Percentiles rank a stretch among this genome's conserved stretches.
phyloP scores from a whole-genome alignment of 2,113 vertebrate genomes.

The Lontra canadensis region DNA sequence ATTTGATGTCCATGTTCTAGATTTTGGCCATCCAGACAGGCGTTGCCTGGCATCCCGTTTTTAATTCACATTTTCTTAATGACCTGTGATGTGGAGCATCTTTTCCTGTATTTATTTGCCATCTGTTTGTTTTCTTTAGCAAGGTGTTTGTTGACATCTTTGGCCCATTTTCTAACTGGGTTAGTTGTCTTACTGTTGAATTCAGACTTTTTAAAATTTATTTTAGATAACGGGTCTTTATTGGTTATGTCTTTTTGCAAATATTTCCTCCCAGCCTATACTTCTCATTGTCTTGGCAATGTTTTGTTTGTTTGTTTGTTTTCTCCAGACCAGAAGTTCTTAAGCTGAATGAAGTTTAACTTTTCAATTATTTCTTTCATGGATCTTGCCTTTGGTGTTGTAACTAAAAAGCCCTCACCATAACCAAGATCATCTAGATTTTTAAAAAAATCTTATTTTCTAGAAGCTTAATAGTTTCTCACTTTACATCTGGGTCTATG shows the following conservation, averaged over 20 bases:
- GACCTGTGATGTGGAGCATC: no score
- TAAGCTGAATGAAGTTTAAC: neutral
- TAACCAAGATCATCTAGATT: neutral
- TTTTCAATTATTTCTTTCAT: neutral
- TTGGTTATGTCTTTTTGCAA: neutral
- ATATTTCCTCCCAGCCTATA: neutral
- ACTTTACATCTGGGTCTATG: neutral
- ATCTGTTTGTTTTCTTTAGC: no score
- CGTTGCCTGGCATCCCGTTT: no score
- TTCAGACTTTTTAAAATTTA: neutral
- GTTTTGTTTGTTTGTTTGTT: neutral
- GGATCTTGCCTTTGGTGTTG: neutral
- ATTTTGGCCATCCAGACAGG: no score
- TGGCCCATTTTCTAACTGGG: neutral
- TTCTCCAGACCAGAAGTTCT: neutral
- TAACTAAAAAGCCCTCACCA: neutral
- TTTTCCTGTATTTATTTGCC: no score
- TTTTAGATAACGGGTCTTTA: neutral
- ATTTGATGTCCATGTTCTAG: no score
- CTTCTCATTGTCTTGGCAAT: neutral
- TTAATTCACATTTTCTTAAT: no score
- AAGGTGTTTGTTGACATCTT: no score
- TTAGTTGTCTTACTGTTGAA: neutral
- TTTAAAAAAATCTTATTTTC: neutral
- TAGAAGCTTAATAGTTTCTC: neutral